Evolutionary conservation across 2,797 vertebrate species (phyloP).

Genomic region (Chelidonichthys spinosus): DNA sequence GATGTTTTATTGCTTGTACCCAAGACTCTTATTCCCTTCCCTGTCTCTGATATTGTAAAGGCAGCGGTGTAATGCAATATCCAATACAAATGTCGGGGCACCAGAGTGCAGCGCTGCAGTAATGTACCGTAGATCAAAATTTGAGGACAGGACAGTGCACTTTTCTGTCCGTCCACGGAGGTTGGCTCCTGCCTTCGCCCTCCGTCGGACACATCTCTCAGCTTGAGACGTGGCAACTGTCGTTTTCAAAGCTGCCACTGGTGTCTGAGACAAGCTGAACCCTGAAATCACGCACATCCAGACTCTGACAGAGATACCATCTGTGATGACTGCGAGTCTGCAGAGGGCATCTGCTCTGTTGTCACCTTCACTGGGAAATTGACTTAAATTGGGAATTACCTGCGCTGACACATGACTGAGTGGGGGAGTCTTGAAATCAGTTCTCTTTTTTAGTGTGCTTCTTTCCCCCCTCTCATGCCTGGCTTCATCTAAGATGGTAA

Average conservation of each 20-base stretch:
- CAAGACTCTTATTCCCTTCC: constrained; percentile 10
- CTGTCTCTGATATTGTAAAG: constrained; percentile 5
- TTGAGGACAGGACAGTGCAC: constrained; percentile 9
- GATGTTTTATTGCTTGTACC: constrained; percentile 15
- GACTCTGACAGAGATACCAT: constrained; percentile 75
- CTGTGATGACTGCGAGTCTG: constrained; percentile 70
- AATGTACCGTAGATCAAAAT: constrained; percentile 17
- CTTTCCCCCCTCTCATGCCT: neutral
- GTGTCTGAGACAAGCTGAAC: constrained; percentile 58
- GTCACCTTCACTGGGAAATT: constrained; percentile 72
- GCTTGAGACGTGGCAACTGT: constrained; percentile 62
- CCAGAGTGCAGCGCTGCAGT: constrained; percentile 19
- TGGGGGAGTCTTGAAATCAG: too few relatives aligned
- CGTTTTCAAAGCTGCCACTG: constrained; percentile 58
- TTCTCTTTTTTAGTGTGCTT: constrained; percentile 24
- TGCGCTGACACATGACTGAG: constrained; percentile 54
- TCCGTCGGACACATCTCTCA: constrained; percentile 53
- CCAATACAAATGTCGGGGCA: neutral
- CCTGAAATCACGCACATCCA: constrained; percentile 63
- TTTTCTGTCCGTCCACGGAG: constrained; percentile 35
- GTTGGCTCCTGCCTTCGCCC: constrained; percentile 38
- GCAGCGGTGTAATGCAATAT: neutral
- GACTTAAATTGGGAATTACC: constrained; percentile 74
- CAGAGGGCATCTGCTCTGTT: constrained; percentile 78
- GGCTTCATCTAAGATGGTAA: constrained; percentile 33